Percentiles rank a stretch among this genome's conserved stretches.
These are phyloP conservation scores for Corella eumyota DNA, from an alignment of 23 tunicate genomes.

Conservation along the genomic window DNA sequence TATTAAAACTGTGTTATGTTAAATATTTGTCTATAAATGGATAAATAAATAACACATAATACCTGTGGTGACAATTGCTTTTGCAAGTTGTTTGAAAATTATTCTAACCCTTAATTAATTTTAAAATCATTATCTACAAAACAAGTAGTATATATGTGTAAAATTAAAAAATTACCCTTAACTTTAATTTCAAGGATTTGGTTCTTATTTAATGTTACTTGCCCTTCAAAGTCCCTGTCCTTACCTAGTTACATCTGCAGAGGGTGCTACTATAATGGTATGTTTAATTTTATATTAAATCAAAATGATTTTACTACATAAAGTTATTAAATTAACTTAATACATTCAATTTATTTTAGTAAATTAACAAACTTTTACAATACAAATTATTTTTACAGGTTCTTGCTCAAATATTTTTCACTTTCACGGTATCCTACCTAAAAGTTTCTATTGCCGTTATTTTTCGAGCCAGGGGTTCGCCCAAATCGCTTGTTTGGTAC, in stretches of 20 bases:
- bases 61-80: too few relatives aligned
- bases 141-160: too few relatives aligned
- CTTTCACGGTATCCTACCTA: slow-evolving; percentile 54
- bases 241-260: slow-evolving; percentile 29
- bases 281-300: too few relatives aligned
- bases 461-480: slow-evolving; percentile 45
- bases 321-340: not conserved
- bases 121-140: too few relatives aligned
- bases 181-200: slow-evolving; percentile 63
- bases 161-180: too few relatives aligned
- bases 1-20: too few relatives aligned
- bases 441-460: slow-evolving; percentile 84
- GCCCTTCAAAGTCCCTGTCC: slow-evolving; percentile 92
- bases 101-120: too few relatives aligned
- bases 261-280: slow-evolving; percentile 79
- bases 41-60: too few relatives aligned
- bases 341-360: not conserved
- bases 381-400: slow-evolving; percentile 58
- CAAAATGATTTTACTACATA: too few relatives aligned
- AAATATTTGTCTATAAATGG: too few relatives aligned
- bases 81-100: too few relatives aligned
- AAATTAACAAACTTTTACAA: not conserved
- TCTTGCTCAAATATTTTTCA: slow-evolving; percentile 52
- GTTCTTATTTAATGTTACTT: slow-evolving; percentile 45
- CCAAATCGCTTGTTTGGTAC: slow-evolving; percentile 74